phyloP scores from a whole-genome alignment of 23 tunicate species.

The Clavelina lepadiformis region DNA sequence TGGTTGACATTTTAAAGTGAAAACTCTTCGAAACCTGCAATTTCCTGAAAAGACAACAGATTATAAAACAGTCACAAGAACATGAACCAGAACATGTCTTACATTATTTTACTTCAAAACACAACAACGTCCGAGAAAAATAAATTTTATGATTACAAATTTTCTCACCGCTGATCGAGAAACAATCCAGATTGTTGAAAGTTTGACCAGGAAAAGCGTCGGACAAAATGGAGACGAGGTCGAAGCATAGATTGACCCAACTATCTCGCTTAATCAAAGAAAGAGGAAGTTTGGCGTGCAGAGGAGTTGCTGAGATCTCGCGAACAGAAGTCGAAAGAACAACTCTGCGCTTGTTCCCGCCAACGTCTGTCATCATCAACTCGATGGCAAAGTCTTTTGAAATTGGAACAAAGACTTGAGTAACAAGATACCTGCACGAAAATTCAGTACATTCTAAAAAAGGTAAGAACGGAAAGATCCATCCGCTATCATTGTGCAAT shows the following conservation, averaged over 20 bases:
- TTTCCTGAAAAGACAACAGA: constrained; percentile 25
- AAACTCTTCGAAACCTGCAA: constrained; percentile 64
- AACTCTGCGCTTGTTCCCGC: constrained; percentile 65
- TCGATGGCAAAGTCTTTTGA: constrained; percentile 79
- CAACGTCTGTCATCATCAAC: constrained; percentile 49
- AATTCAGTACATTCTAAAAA: not conserved
- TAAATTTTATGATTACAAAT: not conserved
- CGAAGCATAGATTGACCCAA: constrained; percentile 80
- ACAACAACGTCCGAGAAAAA: not conserved
- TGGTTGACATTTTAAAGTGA: constrained; percentile 78
- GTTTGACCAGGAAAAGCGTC: constrained; percentile 56
- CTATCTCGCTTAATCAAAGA: constrained; percentile 50
- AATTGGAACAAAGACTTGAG: constrained; percentile 64
- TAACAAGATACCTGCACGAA: constrained; percentile 35
- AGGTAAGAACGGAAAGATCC: not conserved
- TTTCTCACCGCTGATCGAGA: constrained; percentile 22
- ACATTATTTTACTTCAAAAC: not conserved
- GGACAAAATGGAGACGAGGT: constrained; percentile 46
- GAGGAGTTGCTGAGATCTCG: constrained; percentile 57
- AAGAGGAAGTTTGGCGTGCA: constrained; percentile 76
- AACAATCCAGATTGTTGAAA: constrained; percentile 52
- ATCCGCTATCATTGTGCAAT: no score
- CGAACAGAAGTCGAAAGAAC: constrained; percentile 68
- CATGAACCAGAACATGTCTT: not conserved
- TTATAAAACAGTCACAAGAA: not conserved